Percentiles rank a stretch among this genome's conserved stretches.
phyloP scores from a whole-genome alignment of 1,140 invertebrate genomes.

The Panulirus ornatus region DNA sequence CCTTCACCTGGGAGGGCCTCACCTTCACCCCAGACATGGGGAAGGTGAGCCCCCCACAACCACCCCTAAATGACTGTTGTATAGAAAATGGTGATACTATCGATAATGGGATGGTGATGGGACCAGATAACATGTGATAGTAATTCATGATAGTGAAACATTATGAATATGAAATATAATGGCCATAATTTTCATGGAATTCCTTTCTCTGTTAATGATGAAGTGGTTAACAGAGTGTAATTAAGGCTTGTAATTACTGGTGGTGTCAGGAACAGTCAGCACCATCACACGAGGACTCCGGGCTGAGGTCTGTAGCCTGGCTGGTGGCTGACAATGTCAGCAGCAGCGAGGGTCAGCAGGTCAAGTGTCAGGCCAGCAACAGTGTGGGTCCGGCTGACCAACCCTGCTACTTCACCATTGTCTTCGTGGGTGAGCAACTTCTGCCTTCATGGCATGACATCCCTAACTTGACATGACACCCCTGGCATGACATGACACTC shows the following conservation, averaged over 20 bases:
- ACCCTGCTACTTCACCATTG: neutral
- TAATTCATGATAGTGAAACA: too few species aligned
- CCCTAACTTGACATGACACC: too few species aligned
- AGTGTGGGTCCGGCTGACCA: neutral
- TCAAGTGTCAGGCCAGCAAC: neutral
- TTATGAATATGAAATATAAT: too few species aligned
- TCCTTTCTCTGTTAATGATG: too few species aligned
- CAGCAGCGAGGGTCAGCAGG: neutral
- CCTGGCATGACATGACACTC: too few species aligned
- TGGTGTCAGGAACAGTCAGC: neutral
- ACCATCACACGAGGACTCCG: neutral
- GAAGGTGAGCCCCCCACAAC: neutral
- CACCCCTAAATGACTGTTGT: too few species aligned
- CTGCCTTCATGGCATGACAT: too few species aligned
- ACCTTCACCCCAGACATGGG: neutral
- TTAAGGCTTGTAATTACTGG: neutral
- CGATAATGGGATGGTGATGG: too few species aligned
- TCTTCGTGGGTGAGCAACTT: neutral
- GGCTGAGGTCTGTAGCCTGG: neutral
- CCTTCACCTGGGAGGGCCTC: neutral
- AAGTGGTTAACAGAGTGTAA: too few species aligned
- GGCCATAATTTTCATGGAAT: too few species aligned
- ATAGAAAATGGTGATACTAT: too few species aligned
- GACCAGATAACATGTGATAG: too few species aligned
- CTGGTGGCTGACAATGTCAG: neutral